A percentile compares a stretch with the other conserved stretches of the same genome.
Conservation (phyloP, 2,797 vertebrate genomes). For the Gouania willdenowi region DNA sequence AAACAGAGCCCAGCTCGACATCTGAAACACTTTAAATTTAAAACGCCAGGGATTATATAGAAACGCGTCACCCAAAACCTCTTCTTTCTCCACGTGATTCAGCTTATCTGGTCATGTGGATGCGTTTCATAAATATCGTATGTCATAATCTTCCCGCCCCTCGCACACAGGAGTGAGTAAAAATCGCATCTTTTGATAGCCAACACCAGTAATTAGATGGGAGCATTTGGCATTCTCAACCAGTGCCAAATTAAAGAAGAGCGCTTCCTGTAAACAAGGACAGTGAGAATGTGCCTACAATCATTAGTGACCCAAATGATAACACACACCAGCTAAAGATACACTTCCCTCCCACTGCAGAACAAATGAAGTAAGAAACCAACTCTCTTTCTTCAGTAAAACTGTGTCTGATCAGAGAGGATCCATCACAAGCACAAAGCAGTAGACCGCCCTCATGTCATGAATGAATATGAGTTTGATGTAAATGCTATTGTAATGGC, state of each 20-base stretch:
- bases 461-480: conserved; percentile 63
- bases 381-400: conserved; percentile 1
- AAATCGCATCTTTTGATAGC: conserved; percentile 71
- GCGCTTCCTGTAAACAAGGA: conserved; percentile 74
- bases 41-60: too few species aligned
- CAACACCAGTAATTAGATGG: conserved; percentile 75
- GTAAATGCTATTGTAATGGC: conserved; percentile 57
- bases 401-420: conserved; percentile 9
- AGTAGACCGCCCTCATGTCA: conserved; percentile 22
- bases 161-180: conserved; percentile 47
- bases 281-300: conserved; percentile 72
- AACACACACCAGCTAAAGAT: conserved; percentile 75
- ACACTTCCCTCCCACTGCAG: conserved; percentile 50
- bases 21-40: too few species aligned
- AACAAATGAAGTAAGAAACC: conserved; percentile 53
- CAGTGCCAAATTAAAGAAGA: conserved; percentile 70
- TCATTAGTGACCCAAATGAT: conserved; percentile 77
- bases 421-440: conserved; percentile 2
- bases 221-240: conserved; percentile 63
- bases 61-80: too few species aligned
- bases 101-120: too few species aligned
- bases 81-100: too few species aligned
- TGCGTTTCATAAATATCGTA: too few species aligned
- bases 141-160: conserved; percentile 31
- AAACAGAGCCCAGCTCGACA: too few species aligned